Conservation (phyloP, 2,113 vertebrate genomes). For the Globicephala melas region DNA sequence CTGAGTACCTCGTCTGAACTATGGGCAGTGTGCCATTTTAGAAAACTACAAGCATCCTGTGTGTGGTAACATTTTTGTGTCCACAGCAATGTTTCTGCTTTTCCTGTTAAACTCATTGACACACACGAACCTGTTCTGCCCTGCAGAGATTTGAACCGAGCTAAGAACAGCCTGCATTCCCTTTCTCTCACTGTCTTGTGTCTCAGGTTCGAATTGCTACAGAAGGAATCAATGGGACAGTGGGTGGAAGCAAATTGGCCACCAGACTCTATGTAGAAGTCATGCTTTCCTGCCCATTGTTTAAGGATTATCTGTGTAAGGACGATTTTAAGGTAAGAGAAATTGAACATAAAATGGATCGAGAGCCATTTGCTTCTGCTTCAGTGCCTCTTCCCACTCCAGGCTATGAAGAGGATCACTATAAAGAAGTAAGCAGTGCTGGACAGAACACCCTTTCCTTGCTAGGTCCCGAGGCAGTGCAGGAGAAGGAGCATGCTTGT, state of each 20-base stretch:
- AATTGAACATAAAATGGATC: not conserved
- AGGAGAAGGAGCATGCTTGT: rapidly evolving
- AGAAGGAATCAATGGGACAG: constrained; percentile 96
- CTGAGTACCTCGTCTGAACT: not conserved
- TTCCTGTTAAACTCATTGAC: not conserved
- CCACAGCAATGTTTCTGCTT: not conserved
- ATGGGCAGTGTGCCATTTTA: not conserved
- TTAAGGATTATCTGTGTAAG: constrained; percentile 83
- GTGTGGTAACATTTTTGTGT: not conserved
- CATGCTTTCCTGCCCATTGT: constrained; percentile 90
- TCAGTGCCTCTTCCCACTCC: not conserved
- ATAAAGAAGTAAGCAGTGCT: not conserved
- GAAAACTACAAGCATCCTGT: not conserved
- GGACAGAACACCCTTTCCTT: not conserved
- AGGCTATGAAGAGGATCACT: not conserved
- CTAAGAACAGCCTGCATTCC: not conserved
- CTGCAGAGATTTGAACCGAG: not conserved
- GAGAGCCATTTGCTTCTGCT: not conserved
- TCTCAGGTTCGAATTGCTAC: constrained; percentile 91
- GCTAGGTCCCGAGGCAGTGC: not conserved
- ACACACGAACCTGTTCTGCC: not conserved
- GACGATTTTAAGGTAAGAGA: constrained; percentile 95
- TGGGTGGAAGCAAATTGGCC: constrained; percentile 90
- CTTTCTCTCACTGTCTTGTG: constrained; percentile 28
- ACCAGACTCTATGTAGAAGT: constrained; percentile 88